These are phyloP conservation scores for Neotragus moschatus DNA, from an alignment of 2,113 vertebrate species.

Conservation along the genomic window DNA sequence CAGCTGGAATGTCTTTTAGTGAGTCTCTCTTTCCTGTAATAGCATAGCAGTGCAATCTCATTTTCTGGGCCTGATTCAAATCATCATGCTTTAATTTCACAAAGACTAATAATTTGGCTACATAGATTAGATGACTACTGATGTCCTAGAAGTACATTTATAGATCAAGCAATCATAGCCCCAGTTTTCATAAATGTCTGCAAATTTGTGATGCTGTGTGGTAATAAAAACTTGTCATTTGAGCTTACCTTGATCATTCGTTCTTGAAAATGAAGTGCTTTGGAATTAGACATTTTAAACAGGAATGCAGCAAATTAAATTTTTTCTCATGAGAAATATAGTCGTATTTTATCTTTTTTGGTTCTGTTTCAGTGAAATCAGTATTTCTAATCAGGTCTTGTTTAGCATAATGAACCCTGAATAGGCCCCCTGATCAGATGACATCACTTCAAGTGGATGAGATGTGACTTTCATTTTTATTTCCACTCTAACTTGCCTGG, in stretches of 20 bases:
- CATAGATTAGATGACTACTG: background rate
- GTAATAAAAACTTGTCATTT: background rate
- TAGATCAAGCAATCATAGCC: background rate
- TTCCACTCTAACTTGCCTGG: background rate
- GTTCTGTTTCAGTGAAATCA: background rate
- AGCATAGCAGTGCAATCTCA: background rate
- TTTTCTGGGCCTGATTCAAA: slow-evolving; percentile 30
- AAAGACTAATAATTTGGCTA: background rate
- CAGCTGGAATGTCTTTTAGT: background rate
- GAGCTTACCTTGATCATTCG: background rate
- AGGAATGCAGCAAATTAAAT: background rate
- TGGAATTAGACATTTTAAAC: background rate
- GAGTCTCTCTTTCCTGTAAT: background rate
- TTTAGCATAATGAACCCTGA: slow-evolving; percentile 32
- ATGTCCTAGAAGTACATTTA: background rate
- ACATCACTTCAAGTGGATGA: slow-evolving; percentile 38
- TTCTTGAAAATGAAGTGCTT: background rate
- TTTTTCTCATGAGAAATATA: background rate
- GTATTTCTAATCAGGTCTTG: background rate
- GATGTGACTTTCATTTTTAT: slow-evolving; percentile 36
- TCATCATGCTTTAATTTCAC: slow-evolving; percentile 38
- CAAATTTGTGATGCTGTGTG: background rate
- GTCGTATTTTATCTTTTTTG: background rate
- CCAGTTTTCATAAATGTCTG: background rate
- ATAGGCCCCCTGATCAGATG: background rate